A percentile compares a stretch with the other conserved stretches of the same genome.
phyloP scores from a whole-genome alignment of 2,888 invertebrate genomes.

The Emmelina monodactyla region DNA sequence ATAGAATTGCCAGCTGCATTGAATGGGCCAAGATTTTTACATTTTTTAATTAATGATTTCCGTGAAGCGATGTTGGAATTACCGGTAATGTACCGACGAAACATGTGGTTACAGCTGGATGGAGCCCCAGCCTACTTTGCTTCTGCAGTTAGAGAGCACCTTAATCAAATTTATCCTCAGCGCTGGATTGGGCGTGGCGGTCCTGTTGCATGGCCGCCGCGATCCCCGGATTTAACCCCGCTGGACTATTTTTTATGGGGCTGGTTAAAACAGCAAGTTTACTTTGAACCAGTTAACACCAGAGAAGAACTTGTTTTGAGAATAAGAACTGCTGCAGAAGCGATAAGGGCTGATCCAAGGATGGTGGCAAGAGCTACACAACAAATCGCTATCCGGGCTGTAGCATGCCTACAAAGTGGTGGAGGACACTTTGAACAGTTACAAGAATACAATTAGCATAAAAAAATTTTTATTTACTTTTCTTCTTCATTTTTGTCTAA shows the following conservation, averaged over 20 bases:
- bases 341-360: background rate
- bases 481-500: no score
- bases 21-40: background rate
- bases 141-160: constrained; percentile 3
- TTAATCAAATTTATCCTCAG: constrained; percentile 5
- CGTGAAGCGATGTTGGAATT: background rate
- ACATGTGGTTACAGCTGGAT: constrained; percentile 6
- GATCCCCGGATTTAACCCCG: constrained; percentile 12
- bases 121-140: constrained; percentile 10
- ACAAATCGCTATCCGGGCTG: background rate
- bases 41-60: background rate
- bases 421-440: background rate
- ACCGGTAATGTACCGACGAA: background rate
- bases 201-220: constrained; percentile 10
- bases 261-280: constrained; percentile 9
- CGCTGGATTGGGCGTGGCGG: constrained; percentile 12
- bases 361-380: background rate
- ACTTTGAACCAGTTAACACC: constrained; percentile 6
- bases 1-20: no score
- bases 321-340: constrained; percentile 2
- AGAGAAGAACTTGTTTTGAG: constrained; percentile 9
- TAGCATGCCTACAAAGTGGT: background rate
- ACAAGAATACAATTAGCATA: no score
- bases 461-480: no score
- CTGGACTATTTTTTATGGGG: constrained; percentile 12